phyloP scores from a whole-genome alignment of 2,888 invertebrate genomes.

The Napeogenes sylphis region DNA sequence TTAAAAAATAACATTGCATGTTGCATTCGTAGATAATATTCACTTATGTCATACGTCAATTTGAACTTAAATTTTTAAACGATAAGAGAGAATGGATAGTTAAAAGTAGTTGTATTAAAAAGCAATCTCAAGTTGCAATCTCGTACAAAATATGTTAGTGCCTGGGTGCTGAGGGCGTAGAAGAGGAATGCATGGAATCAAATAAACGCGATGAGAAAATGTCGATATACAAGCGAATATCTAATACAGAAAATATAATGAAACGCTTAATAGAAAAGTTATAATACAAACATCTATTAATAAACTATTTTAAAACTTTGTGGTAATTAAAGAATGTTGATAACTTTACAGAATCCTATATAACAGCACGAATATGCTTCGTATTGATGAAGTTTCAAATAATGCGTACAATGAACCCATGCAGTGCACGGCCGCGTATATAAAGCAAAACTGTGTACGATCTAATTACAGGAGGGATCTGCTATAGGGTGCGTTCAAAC shows the following conservation, averaged over 20 bases:
- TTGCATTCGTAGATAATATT: too few species aligned
- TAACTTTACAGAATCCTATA: too few species aligned
- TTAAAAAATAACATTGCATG: too few species aligned
- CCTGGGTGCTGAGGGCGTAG: not conserved
- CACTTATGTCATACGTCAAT: too few species aligned
- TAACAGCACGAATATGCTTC: not conserved
- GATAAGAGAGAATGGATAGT: not conserved
- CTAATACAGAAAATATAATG: not conserved
- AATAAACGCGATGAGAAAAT: not conserved
- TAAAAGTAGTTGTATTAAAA: constrained; percentile 4
- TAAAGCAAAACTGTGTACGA: constrained; percentile 13
- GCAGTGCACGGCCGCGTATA: constrained; percentile 2
- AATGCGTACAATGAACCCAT: constrained; percentile 3
- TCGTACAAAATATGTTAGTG: constrained; percentile 3
- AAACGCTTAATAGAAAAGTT: too few species aligned
- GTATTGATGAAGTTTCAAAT: not conserved
- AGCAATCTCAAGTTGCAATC: constrained; percentile 5
- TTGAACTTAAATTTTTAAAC: too few species aligned
- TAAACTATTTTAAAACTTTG: too few species aligned
- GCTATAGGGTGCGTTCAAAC: not conserved
- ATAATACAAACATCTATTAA: too few species aligned
- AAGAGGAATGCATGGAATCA: not conserved
- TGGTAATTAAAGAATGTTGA: too few species aligned
- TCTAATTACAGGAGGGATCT: constrained; percentile 9
- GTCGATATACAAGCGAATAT: not conserved